Evolutionary conservation across 2,113 vertebrate genomes (phyloP).

Genomic region (Pelecanoides urinatrix): DNA sequence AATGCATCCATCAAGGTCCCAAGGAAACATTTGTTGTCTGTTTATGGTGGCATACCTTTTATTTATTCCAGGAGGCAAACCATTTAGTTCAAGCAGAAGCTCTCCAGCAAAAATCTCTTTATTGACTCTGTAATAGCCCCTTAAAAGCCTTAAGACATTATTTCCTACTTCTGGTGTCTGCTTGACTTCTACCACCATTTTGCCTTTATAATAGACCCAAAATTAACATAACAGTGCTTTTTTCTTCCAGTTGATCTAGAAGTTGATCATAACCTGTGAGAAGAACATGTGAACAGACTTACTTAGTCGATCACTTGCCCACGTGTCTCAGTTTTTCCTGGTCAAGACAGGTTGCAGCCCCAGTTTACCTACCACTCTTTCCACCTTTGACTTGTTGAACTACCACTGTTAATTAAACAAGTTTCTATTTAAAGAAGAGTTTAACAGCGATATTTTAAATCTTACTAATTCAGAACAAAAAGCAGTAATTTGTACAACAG

Average conservation of each 20-base stretch:
- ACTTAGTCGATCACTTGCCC: not conserved
- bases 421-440: not conserved
- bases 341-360: not conserved
- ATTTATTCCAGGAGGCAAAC: not conserved
- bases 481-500: accelerated
- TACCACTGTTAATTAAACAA: not conserved
- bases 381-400: not conserved
- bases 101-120: not conserved
- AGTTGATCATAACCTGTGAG: not conserved
- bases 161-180: not conserved
- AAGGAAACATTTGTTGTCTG: not conserved
- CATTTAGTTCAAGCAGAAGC: not conserved
- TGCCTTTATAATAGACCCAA: not conserved
- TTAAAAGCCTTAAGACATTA: not conserved
- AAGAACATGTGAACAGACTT: not conserved
- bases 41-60: not conserved
- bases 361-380: not conserved
- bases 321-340: accelerated
- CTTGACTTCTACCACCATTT: not conserved
- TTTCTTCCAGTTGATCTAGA: not conserved
- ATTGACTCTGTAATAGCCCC: not conserved
- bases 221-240: not conserved
- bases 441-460: not conserved
- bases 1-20: not conserved
- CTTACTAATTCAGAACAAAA: not conserved